Evolutionary conservation across 2,888 invertebrate genomes (phyloP), one percentile per base, ranked within the genome.

Genomic region (Pyrochroa serraticornis): DNA sequence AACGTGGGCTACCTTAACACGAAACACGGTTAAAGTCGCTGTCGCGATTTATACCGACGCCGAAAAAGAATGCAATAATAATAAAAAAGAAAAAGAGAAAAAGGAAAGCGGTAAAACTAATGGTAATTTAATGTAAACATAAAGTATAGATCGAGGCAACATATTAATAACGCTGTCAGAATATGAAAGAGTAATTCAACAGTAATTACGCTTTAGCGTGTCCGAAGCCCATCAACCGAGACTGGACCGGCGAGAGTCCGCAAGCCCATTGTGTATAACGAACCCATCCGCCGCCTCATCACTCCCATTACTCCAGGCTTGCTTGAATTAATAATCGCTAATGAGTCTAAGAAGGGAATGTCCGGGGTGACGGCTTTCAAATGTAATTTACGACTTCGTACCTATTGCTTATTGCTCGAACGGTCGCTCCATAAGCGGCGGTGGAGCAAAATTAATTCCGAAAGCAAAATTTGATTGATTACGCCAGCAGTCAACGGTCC

Each of bases 151-250:
- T 66, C 62, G 56, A 64, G 61, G 67, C 67, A 58, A 62, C 60
- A 60, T 70, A 75, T 75, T 73, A 74, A 75, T 74, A 73, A 73
- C 72, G 62, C 73, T 72, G 75, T 75, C 73, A 73, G 70, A 63
- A 64, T 66, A 66, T 68, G 69, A 69, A 70, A 70, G 72, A 70
- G 68, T 74, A 75, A 73, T 75, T 73, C 71, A 70, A 74, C 71
- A 67, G 70, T 76, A 76, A 76, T 75, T 75, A 72, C 75, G 60
- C 58, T 71, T 70, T 76, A 66, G 76, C 76, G 75, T 76, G 76
- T 71, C 66, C 65, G 60, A 56, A 46, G 42, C 62, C 62, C 72
- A 75, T 75, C 72, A 75, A 63, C 55, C 62, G 55, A 59, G 59
- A 62, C 63, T 65, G 66, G 66, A 67, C 65, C 59, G 61, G 56